phyloP scores from a whole-genome alignment of 1,140 invertebrate species.

The Atta colombica region DNA sequence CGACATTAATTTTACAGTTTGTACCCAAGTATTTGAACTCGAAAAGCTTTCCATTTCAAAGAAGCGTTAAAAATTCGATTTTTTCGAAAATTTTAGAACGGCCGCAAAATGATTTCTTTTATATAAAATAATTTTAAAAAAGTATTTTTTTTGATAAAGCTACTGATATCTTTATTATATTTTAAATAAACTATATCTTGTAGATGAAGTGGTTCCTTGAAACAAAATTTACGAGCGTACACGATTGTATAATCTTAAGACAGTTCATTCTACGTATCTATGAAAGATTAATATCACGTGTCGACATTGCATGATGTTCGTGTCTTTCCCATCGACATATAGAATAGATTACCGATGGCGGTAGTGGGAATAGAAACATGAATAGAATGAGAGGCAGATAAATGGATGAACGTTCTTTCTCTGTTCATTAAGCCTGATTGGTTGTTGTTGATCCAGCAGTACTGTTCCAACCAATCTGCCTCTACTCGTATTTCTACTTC shows the following conservation, averaged over 20 bases:
- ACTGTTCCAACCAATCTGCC: too few relatives aligned
- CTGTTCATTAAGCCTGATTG: too few relatives aligned
- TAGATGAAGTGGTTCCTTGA: not conserved
- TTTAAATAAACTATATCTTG: not conserved
- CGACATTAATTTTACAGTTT: not conserved
- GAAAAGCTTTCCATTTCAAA: not conserved
- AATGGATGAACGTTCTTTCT: too few relatives aligned
- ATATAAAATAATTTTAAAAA: not conserved
- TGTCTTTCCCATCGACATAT: too few relatives aligned
- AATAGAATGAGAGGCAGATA: too few relatives aligned
- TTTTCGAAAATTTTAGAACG: not conserved
- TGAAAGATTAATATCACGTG: slow-evolving; percentile 39
- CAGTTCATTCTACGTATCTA: not conserved
- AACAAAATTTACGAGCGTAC: not conserved
- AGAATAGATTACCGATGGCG: too few relatives aligned
- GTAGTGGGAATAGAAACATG: too few relatives aligned
- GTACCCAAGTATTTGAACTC: not conserved
- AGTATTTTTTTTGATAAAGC: too few relatives aligned
- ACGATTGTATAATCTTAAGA: not conserved
- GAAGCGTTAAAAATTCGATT: not conserved
- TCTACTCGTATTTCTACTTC: too few relatives aligned
- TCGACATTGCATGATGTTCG: slow-evolving; percentile 4
- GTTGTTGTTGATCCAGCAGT: too few relatives aligned
- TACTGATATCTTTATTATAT: not conserved
- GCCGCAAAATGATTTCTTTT: not conserved